Percentiles rank a stretch among this genome's conserved stretches.
These are phyloP conservation scores for Epinephelus fuscoguttatus DNA, from an alignment of 2,113 vertebrate genomes.

Conservation along the genomic window DNA sequence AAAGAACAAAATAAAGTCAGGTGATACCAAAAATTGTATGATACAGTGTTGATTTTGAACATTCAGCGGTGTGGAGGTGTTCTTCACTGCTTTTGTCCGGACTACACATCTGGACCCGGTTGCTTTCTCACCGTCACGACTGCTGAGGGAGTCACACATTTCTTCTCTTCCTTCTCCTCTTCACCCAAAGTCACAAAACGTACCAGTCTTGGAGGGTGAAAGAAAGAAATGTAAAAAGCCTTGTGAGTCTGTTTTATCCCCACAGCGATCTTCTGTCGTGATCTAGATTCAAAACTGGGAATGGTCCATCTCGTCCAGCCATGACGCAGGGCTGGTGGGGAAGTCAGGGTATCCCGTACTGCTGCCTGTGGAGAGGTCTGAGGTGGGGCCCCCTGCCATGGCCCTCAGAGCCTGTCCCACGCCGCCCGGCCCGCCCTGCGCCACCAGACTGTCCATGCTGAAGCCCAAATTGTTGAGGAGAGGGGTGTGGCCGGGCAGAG, in stretches of 20 bases:
- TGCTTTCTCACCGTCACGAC: slow-evolving; percentile 15
- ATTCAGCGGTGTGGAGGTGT: slow-evolving; percentile 52
- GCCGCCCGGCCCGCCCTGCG: slow-evolving; percentile 88
- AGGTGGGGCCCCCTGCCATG: slow-evolving; percentile 95
- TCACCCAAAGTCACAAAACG: slow-evolving; percentile 56
- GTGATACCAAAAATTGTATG: slow-evolving; percentile 55
- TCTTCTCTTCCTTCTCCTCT: slow-evolving; percentile 51
- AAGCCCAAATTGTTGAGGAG: slow-evolving; percentile 95
- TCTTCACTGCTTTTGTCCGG: slow-evolving; percentile 48
- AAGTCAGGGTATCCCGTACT: slow-evolving; percentile 99
- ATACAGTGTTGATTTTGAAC: slow-evolving; percentile 62
- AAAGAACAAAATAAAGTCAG: slow-evolving; percentile 63
- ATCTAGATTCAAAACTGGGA: slow-evolving; percentile 92
- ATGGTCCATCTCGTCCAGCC: slow-evolving; percentile 99
- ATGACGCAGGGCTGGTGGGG: slow-evolving; percentile 98
- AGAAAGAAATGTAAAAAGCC: slow-evolving; percentile 75
- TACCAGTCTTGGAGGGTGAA: slow-evolving; percentile 57
- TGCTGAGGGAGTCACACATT: slow-evolving; percentile 35
- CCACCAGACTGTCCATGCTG: slow-evolving; percentile 92
- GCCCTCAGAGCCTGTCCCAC: slow-evolving; percentile 94
- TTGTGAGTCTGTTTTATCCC: slow-evolving; percentile 47
- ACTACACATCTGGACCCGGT: slow-evolving; percentile 33
- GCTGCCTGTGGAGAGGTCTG: slow-evolving; percentile 98
- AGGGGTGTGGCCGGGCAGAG: slow-evolving; percentile 93
- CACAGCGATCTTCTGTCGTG: slow-evolving; percentile 10